Base-by-base conservation (phyloP, 2,888 invertebrate genomes). In the Campoplex nolae region DNA sequence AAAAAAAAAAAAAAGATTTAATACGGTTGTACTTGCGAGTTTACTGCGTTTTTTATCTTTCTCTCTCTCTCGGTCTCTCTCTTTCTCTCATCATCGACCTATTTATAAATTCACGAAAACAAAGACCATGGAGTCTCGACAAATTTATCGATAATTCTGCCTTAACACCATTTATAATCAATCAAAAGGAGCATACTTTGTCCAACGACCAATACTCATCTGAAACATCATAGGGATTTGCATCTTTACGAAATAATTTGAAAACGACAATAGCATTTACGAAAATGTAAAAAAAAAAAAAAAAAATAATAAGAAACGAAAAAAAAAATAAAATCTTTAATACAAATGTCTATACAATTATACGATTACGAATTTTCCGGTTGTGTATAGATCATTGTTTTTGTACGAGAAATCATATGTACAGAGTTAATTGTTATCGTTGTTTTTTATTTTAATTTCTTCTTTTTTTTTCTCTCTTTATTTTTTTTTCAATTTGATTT, bases 181-280 rank as follows among this genome's bases (percentile, higher is more conserved):
- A 86, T 82, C 76, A 86, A 88, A 84, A 81, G 11, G 58, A 84
- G 45, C 80, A 74, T 68, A 76, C 48, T 38, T 82, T 84, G 67
- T 84, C 86, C 83, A 86, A 84, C 54, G 84, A 87, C 78, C 84
- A 83, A 87, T 87, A 84, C 58, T 79, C 82, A 86, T 83, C 35
- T 58, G 86, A 86, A 83, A 83, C 75, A 68, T 79, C 42, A 79
- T 83, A 80, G 80, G 68, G 65, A 86, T 83, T 83, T 79, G 45
- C 79, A 83, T 80, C 78, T 71, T 74, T 58, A 58, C 38, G 67
- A 85, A 75, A 79, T 82, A 67, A 88, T 91, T 91, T 58, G 18
- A 74, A 88, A 91, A 78, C 87, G 91, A 92, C 90, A 92, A 92
- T 92, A 92, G 91, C 87, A 90, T 91, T 92, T 91, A 90, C 88